Conservation (phyloP, 2,797 vertebrate genomes). For the Diglossa cyanea region DNA sequence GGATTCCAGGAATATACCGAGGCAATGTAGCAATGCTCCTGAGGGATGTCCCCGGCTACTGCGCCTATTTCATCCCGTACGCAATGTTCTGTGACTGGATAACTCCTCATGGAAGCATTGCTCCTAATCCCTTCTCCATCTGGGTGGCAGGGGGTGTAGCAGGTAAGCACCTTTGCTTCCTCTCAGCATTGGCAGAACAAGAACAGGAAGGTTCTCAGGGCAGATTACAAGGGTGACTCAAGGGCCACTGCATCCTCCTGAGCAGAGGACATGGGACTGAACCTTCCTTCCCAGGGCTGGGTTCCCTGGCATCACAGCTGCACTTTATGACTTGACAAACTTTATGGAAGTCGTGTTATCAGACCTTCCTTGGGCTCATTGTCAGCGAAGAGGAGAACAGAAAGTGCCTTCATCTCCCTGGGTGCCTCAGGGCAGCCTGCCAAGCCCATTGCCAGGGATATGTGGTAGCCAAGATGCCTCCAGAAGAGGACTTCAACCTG, state of each 20-base stretch:
- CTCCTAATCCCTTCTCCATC: conserved; percentile 79
- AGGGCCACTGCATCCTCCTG: background rate
- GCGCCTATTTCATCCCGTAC: conserved; percentile 93
- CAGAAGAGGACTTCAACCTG: conserved; percentile 18
- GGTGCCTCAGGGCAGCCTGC: background rate
- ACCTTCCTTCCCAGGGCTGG: background rate
- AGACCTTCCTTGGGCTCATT: background rate
- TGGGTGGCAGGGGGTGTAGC: conserved; percentile 92
- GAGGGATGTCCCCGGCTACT: conserved; percentile 91
- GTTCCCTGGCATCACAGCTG: background rate
- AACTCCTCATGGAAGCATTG: conserved; percentile 72
- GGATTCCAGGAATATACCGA: conserved; percentile 87
- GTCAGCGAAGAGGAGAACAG: background rate
- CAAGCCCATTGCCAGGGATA: background rate
- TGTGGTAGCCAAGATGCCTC: background rate
- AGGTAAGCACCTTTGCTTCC: conserved; percentile 76
- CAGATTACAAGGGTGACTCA: background rate
- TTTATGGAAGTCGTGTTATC: background rate
- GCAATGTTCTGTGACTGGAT: conserved; percentile 83
- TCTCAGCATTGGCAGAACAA: background rate
- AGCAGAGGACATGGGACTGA: background rate
- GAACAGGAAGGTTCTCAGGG: background rate
- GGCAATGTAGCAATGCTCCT: conserved; percentile 89
- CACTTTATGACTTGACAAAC: background rate
- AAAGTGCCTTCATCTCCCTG: background rate